A percentile compares a stretch with the other conserved stretches of the same genome.
phyloP scores from a whole-genome alignment of 2,113 vertebrate genomes.

The Nerophis ophidion region DNA sequence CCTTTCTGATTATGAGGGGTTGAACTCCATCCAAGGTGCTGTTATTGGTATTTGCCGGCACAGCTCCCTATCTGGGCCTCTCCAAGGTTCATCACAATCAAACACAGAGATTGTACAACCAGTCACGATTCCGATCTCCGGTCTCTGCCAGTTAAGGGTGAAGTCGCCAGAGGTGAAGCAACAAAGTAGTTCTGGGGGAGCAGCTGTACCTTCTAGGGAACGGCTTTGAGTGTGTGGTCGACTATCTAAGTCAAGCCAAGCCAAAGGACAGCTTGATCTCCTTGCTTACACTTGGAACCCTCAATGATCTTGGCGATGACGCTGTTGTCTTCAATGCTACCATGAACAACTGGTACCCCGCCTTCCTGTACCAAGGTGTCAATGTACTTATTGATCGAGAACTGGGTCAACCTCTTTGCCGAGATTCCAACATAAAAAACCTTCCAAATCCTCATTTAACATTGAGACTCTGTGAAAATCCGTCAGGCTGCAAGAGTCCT shows the following conservation, averaged over 20 bases:
- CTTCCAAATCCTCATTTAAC: neutral
- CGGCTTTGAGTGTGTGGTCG: neutral
- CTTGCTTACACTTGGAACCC: neutral
- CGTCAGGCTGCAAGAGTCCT: neutral
- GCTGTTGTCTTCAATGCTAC: neutral
- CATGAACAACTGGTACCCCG: neutral
- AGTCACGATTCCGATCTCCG: neutral
- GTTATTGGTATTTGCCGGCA: neutral
- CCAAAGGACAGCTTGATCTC: neutral
- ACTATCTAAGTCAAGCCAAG: neutral
- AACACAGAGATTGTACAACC: neutral
- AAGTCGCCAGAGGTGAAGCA: neutral
- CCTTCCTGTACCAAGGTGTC: neutral
- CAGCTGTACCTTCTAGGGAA: neutral
- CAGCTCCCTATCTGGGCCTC: neutral
- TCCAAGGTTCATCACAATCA: neutral
- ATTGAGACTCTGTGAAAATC: neutral
- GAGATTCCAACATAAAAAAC: neutral
- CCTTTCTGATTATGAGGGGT: neutral
- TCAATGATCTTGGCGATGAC: neutral
- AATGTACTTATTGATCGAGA: neutral
- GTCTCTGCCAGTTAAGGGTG: neutral
- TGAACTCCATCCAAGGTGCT: neutral
- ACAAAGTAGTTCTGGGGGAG: neutral
- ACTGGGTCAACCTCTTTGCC: neutral